Evolutionary conservation across 1,140 invertebrate genomes (phyloP).

Genomic region (Drosophila aff.): DNA sequence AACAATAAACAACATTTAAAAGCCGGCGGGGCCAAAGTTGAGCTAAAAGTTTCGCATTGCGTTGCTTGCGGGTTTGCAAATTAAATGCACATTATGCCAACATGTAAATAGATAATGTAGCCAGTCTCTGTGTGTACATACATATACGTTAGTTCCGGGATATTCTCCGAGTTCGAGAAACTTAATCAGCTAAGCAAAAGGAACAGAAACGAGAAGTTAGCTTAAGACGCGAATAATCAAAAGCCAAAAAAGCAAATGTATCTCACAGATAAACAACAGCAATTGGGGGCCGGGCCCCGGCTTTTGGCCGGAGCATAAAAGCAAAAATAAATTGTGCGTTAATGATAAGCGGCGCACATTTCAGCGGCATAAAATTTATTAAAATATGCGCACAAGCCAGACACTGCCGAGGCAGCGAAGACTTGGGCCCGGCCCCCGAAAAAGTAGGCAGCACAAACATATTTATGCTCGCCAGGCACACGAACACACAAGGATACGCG

Average conservation of each 20-base stretch:
- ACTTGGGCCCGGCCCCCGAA: constrained; percentile 38
- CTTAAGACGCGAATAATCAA: constrained; percentile 80
- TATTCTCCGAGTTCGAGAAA: constrained; percentile 30
- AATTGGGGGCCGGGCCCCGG: constrained; percentile 16
- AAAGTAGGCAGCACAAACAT: constrained; percentile 58
- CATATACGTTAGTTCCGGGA: constrained; percentile 20
- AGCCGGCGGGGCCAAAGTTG: constrained; percentile 72
- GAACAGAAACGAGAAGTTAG: constrained; percentile 39
- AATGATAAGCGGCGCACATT: constrained; percentile 82
- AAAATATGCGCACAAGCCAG: constrained; percentile 75
- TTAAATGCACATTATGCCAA: constrained; percentile 79
- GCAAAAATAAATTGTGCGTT: constrained; percentile 84
- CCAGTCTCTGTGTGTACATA: constrained; percentile 34
- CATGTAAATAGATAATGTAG: constrained; percentile 80
- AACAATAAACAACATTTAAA: constrained; percentile 83
- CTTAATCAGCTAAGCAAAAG: constrained; percentile 67
- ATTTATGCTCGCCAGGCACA: constrained; percentile 69
- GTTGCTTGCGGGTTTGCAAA: constrained; percentile 73
- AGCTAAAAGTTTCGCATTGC: constrained; percentile 37
- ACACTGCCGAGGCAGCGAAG: constrained; percentile 38
- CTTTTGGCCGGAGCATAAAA: constrained; percentile 59
- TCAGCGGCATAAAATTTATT: constrained; percentile 82
- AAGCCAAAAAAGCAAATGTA: constrained; percentile 83
- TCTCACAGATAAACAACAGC: constrained; percentile 76
- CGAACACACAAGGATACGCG: constrained; percentile 25